phyloP scores from a whole-genome alignment of 2,888 invertebrate genomes.

The Periphyllus acericola region DNA sequence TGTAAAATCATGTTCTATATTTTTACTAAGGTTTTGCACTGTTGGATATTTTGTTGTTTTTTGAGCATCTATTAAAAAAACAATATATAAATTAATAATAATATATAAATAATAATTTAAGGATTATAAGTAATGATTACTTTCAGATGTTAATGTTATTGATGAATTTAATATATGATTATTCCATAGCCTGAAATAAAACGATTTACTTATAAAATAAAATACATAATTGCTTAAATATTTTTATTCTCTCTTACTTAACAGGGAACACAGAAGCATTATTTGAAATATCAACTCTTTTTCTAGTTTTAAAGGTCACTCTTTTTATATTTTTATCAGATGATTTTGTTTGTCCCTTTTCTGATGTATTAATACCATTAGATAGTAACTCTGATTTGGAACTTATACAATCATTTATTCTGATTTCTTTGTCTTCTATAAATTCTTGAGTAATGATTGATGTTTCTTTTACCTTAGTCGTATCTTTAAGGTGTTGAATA shows the following conservation, averaged over 20 bases:
- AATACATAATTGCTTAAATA: background rate
- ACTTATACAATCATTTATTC: background rate
- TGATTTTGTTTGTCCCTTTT: conserved; percentile 34
- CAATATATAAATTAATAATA: background rate
- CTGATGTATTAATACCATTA: background rate
- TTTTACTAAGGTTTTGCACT: background rate
- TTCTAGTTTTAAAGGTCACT: conserved; percentile 8
- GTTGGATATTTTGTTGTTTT: conserved; percentile 9
- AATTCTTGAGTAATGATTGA: background rate
- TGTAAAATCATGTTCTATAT: background rate
- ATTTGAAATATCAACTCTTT: background rate
- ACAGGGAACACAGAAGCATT: conserved; percentile 4
- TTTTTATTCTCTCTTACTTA: conserved; percentile 32
- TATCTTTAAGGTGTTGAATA: conserved; percentile 18
- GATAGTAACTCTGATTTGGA: conserved; percentile 12
- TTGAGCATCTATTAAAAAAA: conserved; percentile 5
- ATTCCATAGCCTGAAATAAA: conserved; percentile 29
- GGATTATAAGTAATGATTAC: conserved; percentile 12
- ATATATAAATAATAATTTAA: background rate
- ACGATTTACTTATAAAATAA: conserved; percentile 16
- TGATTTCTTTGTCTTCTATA: background rate
- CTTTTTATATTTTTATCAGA: conserved; percentile 12
- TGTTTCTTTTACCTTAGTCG: conserved; percentile 28
- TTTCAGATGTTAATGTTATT: conserved; percentile 3
- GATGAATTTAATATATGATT: conserved; percentile 14